Evolutionary conservation across 2,797 vertebrate species (phyloP), one percentile per base, ranked within the genome.

Genomic region (Pangasius sanitwongsei): DNA sequence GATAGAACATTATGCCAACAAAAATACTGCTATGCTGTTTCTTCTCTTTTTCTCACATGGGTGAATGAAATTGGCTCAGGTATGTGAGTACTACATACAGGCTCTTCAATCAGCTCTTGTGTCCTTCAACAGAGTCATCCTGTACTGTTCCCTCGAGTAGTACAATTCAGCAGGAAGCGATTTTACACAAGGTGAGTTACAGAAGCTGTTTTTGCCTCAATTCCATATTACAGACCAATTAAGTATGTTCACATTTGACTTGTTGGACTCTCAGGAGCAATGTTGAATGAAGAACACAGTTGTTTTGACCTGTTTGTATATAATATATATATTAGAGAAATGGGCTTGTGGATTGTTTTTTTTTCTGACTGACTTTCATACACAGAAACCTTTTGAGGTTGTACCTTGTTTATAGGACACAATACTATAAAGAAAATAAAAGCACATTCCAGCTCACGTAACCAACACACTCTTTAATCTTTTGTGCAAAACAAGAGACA

Each of bases 81-180:
- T 96, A 20, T 91, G 84, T 81, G 92, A 94, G 89, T 96, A 95
- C 89, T 97, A 96, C 91, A 95, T 94, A 85, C 92, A 91, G 72
- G 95, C 95, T 61, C 89, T 97, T 85, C 91, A 90, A 69, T 96
- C 95, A 91, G 93, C 94, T 89, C 90, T 94, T 61, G 90, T 92
- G 0, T 96, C 94, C 94, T 96, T 96, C 89, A 96, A 96, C 91
- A 95, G 95, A 89, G 95, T 95, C 61, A 94, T 94, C 87, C 94
- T 97, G 8, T 89, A 93, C 91, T 92, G 90, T 87, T 92, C 89
- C 81, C 92, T 97, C 88, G 94, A 94, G 87, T 93, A 96, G 80
- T 96, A 95, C 88, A 85, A 95, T 34, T 87, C 92, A 67, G 94
- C 96, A 37, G 95, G 97, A 77, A 92, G 90, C 89, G 94, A 96